Conservation (phyloP, 2,113 vertebrate genomes). For the Fulica atra region DNA sequence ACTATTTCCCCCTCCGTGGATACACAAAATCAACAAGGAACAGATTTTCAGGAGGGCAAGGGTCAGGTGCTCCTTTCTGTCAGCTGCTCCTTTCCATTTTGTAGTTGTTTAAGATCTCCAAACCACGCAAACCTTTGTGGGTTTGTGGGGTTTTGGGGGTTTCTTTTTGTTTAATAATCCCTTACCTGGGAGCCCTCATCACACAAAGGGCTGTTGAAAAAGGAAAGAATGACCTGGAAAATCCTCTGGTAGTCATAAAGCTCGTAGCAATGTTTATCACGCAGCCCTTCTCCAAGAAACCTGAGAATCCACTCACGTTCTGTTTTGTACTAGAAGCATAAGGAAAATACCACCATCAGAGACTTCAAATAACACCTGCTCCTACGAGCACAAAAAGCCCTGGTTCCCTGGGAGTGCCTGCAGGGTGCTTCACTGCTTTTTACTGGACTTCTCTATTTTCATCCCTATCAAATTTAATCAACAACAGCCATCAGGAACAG, state of each 20-base stretch:
- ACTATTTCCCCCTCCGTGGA: background rate
- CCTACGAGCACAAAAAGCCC: background rate
- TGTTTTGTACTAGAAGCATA: slow-evolving; percentile 78
- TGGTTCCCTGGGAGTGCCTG: background rate
- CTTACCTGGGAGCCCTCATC: slow-evolving; percentile 82
- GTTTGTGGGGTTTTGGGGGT: background rate
- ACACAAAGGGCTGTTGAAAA: slow-evolving; percentile 86
- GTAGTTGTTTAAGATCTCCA: background rate
- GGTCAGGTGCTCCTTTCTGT: background rate
- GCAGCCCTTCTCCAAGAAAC: slow-evolving; percentile 85
- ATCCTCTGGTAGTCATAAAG: slow-evolving; percentile 86
- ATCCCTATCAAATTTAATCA: background rate
- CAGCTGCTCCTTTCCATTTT: background rate
- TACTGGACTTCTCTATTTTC: background rate
- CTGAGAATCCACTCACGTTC: slow-evolving; percentile 89
- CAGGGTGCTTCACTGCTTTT: background rate
- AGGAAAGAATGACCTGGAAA: slow-evolving; percentile 85
- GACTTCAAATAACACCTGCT: background rate
- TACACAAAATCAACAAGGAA: background rate
- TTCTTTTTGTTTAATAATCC: background rate
- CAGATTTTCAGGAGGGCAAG: background rate
- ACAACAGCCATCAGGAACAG: background rate
- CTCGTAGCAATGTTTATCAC: slow-evolving; percentile 84
- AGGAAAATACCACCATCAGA: background rate
- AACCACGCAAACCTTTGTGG: background rate